A percentile compares a stretch with the other conserved stretches of the same genome.
These are phyloP conservation scores for Adoxophyes honmai DNA, from an alignment of 1,140 invertebrate species.

Conservation along the genomic window DNA sequence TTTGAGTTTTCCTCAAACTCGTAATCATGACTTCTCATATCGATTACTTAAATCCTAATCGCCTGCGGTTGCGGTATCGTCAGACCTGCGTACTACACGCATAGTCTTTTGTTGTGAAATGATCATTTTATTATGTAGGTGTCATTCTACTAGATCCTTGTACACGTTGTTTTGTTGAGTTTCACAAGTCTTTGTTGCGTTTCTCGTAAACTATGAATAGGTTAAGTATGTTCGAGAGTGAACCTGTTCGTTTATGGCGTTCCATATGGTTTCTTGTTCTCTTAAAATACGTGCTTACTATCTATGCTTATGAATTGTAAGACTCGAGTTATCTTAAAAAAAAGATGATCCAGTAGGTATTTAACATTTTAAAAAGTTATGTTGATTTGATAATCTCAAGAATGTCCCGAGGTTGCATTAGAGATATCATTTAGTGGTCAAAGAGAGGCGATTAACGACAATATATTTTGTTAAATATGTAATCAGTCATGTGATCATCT, in stretches of 20 bases:
- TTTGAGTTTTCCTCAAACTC: neutral
- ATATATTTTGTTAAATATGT: constrained; percentile 66
- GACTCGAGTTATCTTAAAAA: too few species aligned
- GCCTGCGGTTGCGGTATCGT: constrained; percentile 9
- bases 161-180: constrained; percentile 10
- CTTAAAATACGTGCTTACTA: too few species aligned
- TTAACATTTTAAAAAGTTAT: neutral
- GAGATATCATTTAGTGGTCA: neutral
- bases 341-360: too few species aligned
- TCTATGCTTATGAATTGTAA: too few species aligned
- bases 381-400: constrained; percentile 8
- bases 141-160: constrained; percentile 1
- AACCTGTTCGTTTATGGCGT: too few species aligned
- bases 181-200: neutral
- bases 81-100: neutral
- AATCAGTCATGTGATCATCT: constrained; percentile 68
- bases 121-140: neutral
- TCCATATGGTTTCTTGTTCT: too few species aligned
- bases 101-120: constrained; percentile 8
- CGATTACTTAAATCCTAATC: constrained; percentile 11
- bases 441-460: constrained; percentile 26
- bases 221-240: too few species aligned
- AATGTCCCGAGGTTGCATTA: constrained; percentile 1
- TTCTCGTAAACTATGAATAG: neutral
- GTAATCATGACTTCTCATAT: constrained; percentile 4